A percentile compares a stretch with the other conserved stretches of the same genome.
phyloP scores from a whole-genome alignment of 2,113 vertebrate species.

The Brachionichthys hirsutus region DNA sequence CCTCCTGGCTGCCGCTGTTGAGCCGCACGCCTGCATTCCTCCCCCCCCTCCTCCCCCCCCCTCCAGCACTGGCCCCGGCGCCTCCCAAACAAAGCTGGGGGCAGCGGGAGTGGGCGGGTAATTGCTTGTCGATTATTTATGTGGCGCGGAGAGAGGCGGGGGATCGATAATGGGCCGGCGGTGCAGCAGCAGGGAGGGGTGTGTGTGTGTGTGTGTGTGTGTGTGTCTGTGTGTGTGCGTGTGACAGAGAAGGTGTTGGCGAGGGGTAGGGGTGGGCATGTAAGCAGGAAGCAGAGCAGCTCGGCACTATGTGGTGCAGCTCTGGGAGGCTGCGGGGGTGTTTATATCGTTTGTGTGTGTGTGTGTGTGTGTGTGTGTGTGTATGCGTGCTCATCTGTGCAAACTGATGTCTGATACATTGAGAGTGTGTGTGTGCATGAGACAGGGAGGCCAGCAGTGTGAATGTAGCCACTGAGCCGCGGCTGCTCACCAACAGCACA shows the following conservation, averaged over 20 bases:
- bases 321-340: constrained; percentile 66
- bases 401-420: constrained; percentile 60
- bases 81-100: constrained; percentile 81
- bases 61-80: constrained; percentile 70
- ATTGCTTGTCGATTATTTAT: constrained; percentile 85
- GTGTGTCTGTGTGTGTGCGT: constrained; percentile 34
- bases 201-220: constrained; percentile 40
- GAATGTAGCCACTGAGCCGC: constrained; percentile 71
- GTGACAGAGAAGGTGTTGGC: constrained; percentile 34
- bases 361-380: constrained; percentile 27
- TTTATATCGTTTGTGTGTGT: constrained; percentile 38
- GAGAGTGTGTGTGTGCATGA: constrained; percentile 24
- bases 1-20: constrained; percentile 60
- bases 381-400: constrained; percentile 54
- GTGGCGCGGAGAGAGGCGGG: constrained; percentile 82
- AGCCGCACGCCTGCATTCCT: constrained; percentile 66
- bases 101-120: constrained; percentile 83
- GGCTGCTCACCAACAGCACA: constrained; percentile 66
- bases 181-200: constrained; percentile 67
- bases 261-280: constrained; percentile 51
- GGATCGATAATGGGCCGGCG: constrained; percentile 80
- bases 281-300: constrained; percentile 71
- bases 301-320: constrained; percentile 66
- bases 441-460: constrained; percentile 62
- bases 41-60: constrained; percentile 51